Base-by-base conservation (phyloP, 2,113 vertebrate genomes). In the Cnemophilus loriae region DNA sequence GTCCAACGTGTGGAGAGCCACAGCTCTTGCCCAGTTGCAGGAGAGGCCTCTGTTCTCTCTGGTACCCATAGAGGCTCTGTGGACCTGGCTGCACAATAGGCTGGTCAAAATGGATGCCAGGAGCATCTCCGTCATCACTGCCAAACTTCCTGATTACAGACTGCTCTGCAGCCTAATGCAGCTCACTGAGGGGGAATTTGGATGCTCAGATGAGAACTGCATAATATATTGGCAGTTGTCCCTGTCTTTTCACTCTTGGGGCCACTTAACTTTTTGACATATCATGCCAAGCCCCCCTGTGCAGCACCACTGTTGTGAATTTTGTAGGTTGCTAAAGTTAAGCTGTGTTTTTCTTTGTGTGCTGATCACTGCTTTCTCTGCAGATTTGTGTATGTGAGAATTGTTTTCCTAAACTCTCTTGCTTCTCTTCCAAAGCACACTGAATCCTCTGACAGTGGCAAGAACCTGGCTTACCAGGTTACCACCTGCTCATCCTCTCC, bases 41-140 rank as follows among this genome's bases (percentile, higher is more conserved):
- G 88, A 93, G 84, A 70, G 42, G 46, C 50, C 84, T 65, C 78
- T 96, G 87, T 91, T 95, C 61, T 73, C 32, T 26, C 7, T 3
- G 26, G 44, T 44, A 42, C 41, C 61, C 82, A 41, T 35, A 4
- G 1, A 2, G 2, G 84, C 71, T 63, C 79, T 69, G 42, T 0
- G 0, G 81, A 67, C 30, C 59, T 0, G 0, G 32, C 71, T 49
- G 46, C 59, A 88, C 74, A 80, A 95, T 11, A 55, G 82, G 21
- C 67, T 65, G 84, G 35, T 91, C 82, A 59, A 83, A 81, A 70
- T 23, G 80, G 77, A 32, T 91, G 91, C 94, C 95, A 96, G 74
- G 67, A 77, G 35, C 82, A 55, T 91, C 91, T 82, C 87, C 0
- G 0, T 46, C 5, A 5, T 37, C n/a, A 10, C 75, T 94, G 91